Conservation (phyloP, 2,113 vertebrate species). For the Chaenocephalus aceratus region DNA sequence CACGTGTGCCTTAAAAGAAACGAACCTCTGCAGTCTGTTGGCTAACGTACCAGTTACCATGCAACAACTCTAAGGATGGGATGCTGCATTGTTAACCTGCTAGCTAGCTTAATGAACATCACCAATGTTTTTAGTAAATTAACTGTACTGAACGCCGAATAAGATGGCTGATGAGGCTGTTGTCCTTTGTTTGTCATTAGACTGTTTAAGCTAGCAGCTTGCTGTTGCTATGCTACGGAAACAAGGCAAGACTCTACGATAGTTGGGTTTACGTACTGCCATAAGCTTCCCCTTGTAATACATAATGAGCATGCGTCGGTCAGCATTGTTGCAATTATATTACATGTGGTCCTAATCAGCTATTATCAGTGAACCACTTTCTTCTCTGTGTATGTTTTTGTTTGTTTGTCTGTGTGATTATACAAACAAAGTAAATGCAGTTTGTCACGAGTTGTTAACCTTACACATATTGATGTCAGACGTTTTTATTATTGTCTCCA, state of each 20-base stretch:
- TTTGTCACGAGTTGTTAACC: not conserved
- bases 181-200: constrained; percentile 55
- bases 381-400: not conserved
- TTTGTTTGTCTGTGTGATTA: not conserved
- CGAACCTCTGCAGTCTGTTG: constrained; percentile 27
- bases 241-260: not conserved
- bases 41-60: constrained; percentile 6
- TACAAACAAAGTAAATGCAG: not conserved
- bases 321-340: constrained; percentile 8
- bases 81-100: not conserved
- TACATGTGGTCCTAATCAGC: not conserved
- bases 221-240: constrained; percentile 54
- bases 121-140: not conserved
- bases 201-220: constrained; percentile 21
- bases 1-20: constrained; percentile 33
- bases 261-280: not conserved
- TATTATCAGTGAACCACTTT: not conserved
- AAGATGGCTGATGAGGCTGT: constrained; percentile 34
- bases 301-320: not conserved
- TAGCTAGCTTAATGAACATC: not conserved
- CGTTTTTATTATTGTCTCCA: not conserved
- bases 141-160: not conserved
- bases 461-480: not conserved
- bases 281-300: not conserved
- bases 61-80: not conserved